Base-by-base conservation (phyloP, 1,140 invertebrate species). In the Leptinotarsa texana region DNA sequence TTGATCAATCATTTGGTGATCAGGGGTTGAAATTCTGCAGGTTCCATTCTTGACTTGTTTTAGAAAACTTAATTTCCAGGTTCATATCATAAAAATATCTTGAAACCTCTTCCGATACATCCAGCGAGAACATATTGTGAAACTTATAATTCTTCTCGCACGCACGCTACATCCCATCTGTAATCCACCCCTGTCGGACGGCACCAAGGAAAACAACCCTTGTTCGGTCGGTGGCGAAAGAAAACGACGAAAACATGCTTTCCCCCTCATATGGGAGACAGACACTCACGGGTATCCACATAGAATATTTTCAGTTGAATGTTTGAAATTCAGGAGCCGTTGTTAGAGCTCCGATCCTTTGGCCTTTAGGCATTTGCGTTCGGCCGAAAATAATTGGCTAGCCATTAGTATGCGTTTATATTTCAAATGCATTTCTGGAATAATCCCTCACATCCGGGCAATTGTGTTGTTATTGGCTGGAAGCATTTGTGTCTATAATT, bases 331-430 rank as follows among this genome's bases (percentile, higher is more conserved):
- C 51, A 57, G 51, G n/a, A 57, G 51, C n/a, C 51, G 51, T 57
- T 18, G 51, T 57, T 18, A 18, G n/a, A 13, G 51, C 51, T 57
- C n/a, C 51, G 51, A 13, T 17, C 51, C n/a, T 57, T 57, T 15
- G 51, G 51, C 51, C 51, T 57, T 57, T 4, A 15, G 51, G 51
- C 51, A 57, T 57, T 17, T 57, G 51, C 51, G 51, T 57, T 18
- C 13, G 13, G 6, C 51, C n/a, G 51, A 57, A 57, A 57, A 57
- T 57, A 57, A 57, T 57, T 57, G 51, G 51, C 51, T 18, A 18
- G 51, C 51, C 51, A 57, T 57, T 57, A 57, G 51, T 57, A 57
- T 57, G 51, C 51, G 51, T 57, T 57, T 57, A 57, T 57, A 57
- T 57, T 57, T 57, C 51, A 15, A 18, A 57, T 57, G 51, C 51